phyloP scores from a whole-genome alignment of 2,113 vertebrate species.

The Fukomys damarensis region DNA sequence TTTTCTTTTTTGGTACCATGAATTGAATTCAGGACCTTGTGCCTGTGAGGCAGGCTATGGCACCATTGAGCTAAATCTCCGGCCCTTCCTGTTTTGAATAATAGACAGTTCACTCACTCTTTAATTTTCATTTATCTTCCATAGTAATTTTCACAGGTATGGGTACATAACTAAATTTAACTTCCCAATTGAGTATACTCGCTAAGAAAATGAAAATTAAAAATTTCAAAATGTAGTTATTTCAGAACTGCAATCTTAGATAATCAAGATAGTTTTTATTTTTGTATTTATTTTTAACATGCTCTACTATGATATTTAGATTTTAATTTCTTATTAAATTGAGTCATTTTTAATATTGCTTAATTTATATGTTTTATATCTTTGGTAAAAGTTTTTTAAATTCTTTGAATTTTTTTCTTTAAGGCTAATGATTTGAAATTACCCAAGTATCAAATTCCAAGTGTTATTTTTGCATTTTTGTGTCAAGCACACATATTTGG shows the following conservation, averaged over 20 bases:
- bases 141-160: slow-evolving; percentile 74
- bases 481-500: background rate
- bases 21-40: no score
- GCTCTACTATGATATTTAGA: slow-evolving; percentile 69
- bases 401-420: background rate
- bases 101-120: slow-evolving; percentile 36
- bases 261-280: slow-evolving; percentile 66
- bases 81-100: slow-evolving; percentile 16
- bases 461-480: background rate
- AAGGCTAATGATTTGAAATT: background rate
- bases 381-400: background rate
- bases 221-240: slow-evolving; percentile 74
- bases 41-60: no score
- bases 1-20: no score
- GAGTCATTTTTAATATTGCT: background rate
- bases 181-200: slow-evolving; percentile 73
- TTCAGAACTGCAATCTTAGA: slow-evolving; percentile 68
- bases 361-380: background rate
- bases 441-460: background rate
- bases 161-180: slow-evolving; percentile 81
- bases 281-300: background rate
- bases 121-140: slow-evolving; percentile 77
- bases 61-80: no score
- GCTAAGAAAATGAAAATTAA: slow-evolving; percentile 77
- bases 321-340: slow-evolving; percentile 75